A percentile compares a stretch with the other conserved stretches of the same genome.
Evolutionary conservation across 2,797 vertebrate species (phyloP).

Genomic region (Microctenopoma lineatum): DNA sequence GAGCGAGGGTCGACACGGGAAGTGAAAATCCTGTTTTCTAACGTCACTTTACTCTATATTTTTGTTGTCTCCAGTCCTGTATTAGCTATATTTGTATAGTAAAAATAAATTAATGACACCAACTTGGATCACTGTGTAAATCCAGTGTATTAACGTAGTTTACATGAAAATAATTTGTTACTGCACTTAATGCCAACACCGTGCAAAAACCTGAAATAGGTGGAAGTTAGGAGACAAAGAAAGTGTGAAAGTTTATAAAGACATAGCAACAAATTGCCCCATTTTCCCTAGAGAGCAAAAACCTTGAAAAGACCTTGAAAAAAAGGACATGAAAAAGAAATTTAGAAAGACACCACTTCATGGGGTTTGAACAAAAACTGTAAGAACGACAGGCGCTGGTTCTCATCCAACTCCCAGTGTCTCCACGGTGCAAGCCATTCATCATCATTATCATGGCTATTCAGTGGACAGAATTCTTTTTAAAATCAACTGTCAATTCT

Average conservation of each 20-base stretch:
- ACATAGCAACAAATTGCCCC: constrained; percentile 40
- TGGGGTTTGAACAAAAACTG: constrained; percentile 58
- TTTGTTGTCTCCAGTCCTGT: constrained; percentile 1
- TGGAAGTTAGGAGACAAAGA: no score
- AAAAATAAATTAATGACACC: background rate
- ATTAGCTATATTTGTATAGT: background rate
- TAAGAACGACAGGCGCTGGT: constrained; percentile 69
- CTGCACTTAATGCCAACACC: background rate
- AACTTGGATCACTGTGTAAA: background rate
- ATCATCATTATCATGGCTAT: constrained; percentile 77
- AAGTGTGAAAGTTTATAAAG: constrained; percentile 7
- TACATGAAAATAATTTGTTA: background rate
- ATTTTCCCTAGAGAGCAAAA: constrained; percentile 15
- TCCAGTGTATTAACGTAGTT: background rate
- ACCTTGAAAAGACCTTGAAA: constrained; percentile 49
- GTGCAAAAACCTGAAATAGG: background rate
- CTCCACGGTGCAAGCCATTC: constrained; percentile 73
- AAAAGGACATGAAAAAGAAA: constrained; percentile 33
- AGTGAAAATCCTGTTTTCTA: constrained; percentile 41
- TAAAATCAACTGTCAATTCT: constrained; percentile 79
- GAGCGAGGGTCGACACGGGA: constrained; percentile 22
- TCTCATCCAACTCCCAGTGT: constrained; percentile 71
- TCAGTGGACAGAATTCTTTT: constrained; percentile 74
- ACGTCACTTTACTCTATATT: constrained; percentile 4
- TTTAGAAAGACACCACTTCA: constrained; percentile 54